phyloP scores from a whole-genome alignment of 2,888 invertebrate species.

The Cabera pusaria region DNA sequence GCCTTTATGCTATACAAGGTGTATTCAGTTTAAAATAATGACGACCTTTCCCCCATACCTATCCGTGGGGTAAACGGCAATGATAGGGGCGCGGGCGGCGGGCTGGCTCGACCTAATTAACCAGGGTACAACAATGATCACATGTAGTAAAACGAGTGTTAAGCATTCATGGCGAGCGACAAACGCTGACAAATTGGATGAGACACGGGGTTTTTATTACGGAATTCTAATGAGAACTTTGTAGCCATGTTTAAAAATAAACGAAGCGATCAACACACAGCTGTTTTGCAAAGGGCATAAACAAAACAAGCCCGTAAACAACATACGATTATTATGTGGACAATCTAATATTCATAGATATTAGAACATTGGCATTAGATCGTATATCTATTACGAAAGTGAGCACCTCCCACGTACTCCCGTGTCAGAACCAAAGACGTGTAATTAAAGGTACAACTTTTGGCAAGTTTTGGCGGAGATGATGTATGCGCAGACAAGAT shows the following conservation, averaged over 20 bases:
- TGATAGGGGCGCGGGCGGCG: conserved; percentile 16
- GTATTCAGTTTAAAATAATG: conserved; percentile 33
- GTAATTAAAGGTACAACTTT: conserved; percentile 44
- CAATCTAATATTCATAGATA: conserved; percentile 17
- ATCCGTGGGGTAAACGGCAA: conserved; percentile 30
- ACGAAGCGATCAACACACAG: conserved; percentile 16
- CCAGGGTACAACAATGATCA: conserved; percentile 29
- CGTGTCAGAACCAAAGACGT: conserved; percentile 44
- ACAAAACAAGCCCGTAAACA: conserved; percentile 16
- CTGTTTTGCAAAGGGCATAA: conserved; percentile 9
- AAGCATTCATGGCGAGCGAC: conserved; percentile 33
- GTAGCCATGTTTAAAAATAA: conserved; percentile 20
- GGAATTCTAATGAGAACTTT: conserved; percentile 21
- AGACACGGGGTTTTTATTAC: conserved; percentile 25
- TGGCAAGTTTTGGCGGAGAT: conserved; percentile 53
- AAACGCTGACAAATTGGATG: conserved; percentile 36
- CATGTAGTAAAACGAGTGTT: conserved; percentile 31
- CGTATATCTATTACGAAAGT: conserved; percentile 33
- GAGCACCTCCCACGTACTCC: conserved; percentile 31
- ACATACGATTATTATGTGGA: conserved; percentile 19
- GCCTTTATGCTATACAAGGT: conserved; percentile 19
- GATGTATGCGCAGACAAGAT: conserved; percentile 51
- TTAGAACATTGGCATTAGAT: conserved; percentile 30
- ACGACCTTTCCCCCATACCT: conserved; percentile 29
- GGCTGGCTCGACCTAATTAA: conserved; percentile 34